Evolutionary conservation across 1,140 invertebrate species (phyloP).

Genomic region (Drosophila albomicans): DNA sequence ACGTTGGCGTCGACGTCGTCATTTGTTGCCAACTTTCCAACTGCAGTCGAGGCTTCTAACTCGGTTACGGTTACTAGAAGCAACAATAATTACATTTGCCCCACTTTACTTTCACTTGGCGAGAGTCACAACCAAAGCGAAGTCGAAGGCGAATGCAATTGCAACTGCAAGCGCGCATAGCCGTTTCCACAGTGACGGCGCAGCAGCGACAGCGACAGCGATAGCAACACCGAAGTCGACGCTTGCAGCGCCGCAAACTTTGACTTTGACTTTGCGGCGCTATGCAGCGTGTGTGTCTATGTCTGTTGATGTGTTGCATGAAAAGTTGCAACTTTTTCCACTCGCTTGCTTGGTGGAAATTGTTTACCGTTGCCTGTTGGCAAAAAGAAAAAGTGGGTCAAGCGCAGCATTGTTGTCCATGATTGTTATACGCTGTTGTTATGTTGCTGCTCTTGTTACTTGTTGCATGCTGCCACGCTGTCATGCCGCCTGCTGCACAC

Average conservation of each 20-base stretch:
- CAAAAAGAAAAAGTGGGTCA: conserved; percentile 84
- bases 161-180: conserved; percentile 33
- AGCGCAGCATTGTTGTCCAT: conserved; percentile 77
- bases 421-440: conserved; percentile 38
- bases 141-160: conserved; percentile 40
- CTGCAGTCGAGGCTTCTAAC: conserved; percentile 72
- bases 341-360: conserved; percentile 69
- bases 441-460: conserved; percentile 55
- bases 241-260: background rate
- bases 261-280: conserved; percentile 69
- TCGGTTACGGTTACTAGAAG: conserved; percentile 84
- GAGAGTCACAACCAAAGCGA: conserved; percentile 40
- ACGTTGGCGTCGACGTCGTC: conserved; percentile 1
- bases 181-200: conserved; percentile 24
- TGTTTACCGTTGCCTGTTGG: conserved; percentile 70
- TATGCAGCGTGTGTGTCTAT: conserved; percentile 29
- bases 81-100: conserved; percentile 84
- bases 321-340: conserved; percentile 80
- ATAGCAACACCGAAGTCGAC: background rate
- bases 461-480: conserved; percentile 61
- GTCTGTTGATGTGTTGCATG: conserved; percentile 60
- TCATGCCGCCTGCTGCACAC: conserved; percentile 6
- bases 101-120: conserved; percentile 85
- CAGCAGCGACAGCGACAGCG: conserved; percentile 18
- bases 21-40: conserved; percentile 71